A percentile compares a stretch with the other conserved stretches of the same genome.
Conservation (phyloP, 2,888 invertebrate species). For the Mythimna albipuncta region DNA sequence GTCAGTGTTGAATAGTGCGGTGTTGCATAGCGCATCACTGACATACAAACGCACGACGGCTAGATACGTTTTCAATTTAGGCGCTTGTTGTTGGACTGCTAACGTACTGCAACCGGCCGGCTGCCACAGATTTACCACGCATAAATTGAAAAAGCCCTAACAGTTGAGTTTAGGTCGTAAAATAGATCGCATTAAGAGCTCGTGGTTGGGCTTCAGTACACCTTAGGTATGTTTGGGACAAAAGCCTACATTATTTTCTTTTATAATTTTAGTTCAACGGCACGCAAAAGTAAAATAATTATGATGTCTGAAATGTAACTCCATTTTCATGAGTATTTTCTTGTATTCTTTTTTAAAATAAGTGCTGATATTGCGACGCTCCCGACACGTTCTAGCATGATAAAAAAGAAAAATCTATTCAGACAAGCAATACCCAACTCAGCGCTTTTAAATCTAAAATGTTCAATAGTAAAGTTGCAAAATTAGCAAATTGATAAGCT, state of each 20-base stretch:
- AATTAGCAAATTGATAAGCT: background rate
- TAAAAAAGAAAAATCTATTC: background rate
- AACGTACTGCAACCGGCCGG: too few species aligned
- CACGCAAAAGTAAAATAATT: background rate
- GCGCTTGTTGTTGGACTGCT: too few species aligned
- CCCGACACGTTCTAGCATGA: background rate
- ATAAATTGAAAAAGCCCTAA: too few species aligned
- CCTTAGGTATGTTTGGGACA: background rate
- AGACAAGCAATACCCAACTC: background rate
- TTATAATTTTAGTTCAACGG: background rate
- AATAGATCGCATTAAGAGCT: too few species aligned
- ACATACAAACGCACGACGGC: too few species aligned
- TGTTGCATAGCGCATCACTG: too few species aligned
- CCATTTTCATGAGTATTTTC: slow-evolving; percentile 1
- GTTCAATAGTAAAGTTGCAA: background rate
- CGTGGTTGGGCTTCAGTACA: too few species aligned
- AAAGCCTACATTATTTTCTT: background rate
- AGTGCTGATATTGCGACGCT: background rate
- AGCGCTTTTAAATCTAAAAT: background rate
- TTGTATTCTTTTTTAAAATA: background rate
- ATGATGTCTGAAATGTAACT: background rate
- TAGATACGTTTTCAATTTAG: too few species aligned
- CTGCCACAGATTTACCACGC: too few species aligned
- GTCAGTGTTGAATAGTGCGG: too few species aligned
- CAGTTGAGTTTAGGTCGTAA: too few species aligned